Evolutionary conservation across 2,797 vertebrate species (phyloP).

Genomic region (Ctenopoma multispine): DNA sequence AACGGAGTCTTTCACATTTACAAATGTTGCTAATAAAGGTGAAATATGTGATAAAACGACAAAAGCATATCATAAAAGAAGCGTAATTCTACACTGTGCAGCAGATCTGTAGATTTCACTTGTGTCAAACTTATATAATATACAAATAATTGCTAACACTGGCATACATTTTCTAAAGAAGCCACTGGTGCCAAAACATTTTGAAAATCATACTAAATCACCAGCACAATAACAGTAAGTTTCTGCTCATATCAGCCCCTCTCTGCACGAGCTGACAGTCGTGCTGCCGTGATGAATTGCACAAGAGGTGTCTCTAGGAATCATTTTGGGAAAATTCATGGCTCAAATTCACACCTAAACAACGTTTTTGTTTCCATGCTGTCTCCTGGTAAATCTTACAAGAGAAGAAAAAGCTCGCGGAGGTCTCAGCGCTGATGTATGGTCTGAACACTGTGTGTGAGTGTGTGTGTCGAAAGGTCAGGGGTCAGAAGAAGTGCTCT

Average conservation of each 20-base stretch:
- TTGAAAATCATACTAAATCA: slow-evolving; percentile 23
- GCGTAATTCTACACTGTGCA: not conserved
- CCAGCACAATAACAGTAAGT: slow-evolving; percentile 25
- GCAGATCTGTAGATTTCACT: not conserved
- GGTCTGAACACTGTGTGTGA: slow-evolving; percentile 77
- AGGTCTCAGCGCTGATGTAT: slow-evolving; percentile 80
- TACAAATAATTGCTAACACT: slow-evolving; percentile 13
- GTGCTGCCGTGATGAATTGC: slow-evolving; percentile 57
- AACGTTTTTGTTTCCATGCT: slow-evolving; percentile 73
- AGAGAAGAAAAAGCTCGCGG: slow-evolving; percentile 63
- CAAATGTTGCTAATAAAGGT: not conserved
- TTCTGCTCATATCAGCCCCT: slow-evolving; percentile 45
- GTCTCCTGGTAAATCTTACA: slow-evolving; percentile 68
- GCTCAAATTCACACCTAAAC: slow-evolving; percentile 68
- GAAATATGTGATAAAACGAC: not conserved
- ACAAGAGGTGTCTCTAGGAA: slow-evolving; percentile 57
- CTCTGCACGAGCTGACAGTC: slow-evolving; percentile 39
- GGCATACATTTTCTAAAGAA: slow-evolving; percentile 25
- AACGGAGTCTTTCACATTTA: not conserved
- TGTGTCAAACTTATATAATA: slow-evolving; percentile 1
- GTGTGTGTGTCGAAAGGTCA: slow-evolving; percentile 85
- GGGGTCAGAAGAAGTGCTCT: slow-evolving; percentile 82
- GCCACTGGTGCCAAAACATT: slow-evolving; percentile 32
- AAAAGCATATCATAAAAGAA: not conserved
- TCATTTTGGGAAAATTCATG: slow-evolving; percentile 61